These are phyloP conservation scores for Psittacula derbiana DNA, from an alignment of 2,797 vertebrate genomes.

Conservation along the genomic window DNA sequence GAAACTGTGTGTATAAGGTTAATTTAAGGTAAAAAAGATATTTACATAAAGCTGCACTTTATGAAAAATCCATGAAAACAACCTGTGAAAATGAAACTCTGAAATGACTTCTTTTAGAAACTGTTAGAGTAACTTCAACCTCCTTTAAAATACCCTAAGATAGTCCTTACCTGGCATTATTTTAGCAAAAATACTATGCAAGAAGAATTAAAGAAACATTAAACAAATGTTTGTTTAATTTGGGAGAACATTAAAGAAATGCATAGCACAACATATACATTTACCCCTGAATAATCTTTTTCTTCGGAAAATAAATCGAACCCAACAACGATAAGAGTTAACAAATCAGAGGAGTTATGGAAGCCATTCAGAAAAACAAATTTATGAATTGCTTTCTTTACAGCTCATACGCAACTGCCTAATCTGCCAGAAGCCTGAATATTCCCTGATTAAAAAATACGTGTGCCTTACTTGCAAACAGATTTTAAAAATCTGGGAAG, in stretches of 20 bases:
- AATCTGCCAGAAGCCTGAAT: background rate
- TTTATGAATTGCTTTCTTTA: background rate
- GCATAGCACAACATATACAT: background rate
- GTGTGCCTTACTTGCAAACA: background rate
- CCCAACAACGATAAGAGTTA: background rate
- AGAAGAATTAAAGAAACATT: background rate
- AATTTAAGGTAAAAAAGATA: background rate
- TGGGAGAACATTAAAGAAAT: slow-evolving; percentile 32
- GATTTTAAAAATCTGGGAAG: background rate
- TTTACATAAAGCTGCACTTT: background rate
- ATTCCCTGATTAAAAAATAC: background rate
- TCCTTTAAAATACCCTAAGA: background rate
- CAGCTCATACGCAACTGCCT: background rate
- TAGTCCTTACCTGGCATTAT: background rate
- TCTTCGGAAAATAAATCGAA: background rate
- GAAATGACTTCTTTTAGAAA: background rate
- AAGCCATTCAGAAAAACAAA: background rate
- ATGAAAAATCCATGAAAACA: background rate
- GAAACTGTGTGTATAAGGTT: background rate
- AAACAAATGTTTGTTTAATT: background rate
- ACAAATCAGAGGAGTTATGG: background rate
- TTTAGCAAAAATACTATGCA: slow-evolving; percentile 35
- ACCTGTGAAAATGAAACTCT: background rate
- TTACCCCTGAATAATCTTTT: background rate
- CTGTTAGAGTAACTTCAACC: background rate